Conservation (phyloP, 1,140 invertebrate genomes). For the Meloidogyne exigua region DNA sequence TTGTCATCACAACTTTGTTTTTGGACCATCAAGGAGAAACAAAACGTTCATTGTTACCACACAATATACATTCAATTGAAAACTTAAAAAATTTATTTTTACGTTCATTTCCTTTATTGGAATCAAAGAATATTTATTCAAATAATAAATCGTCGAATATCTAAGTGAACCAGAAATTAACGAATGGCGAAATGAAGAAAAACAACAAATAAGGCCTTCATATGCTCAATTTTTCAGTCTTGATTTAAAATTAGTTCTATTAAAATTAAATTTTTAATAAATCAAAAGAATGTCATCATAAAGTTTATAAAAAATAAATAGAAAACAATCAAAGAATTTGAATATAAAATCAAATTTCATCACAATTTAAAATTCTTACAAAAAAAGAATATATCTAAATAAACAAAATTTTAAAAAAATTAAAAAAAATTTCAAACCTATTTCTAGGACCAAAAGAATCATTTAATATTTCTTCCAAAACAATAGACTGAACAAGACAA, state of each 20-base stretch:
- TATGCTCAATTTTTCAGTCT: too few relatives aligned
- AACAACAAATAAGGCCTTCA: neutral
- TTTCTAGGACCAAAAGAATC: neutral
- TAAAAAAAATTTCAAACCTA: neutral
- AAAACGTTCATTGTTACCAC: slow-evolving; percentile 88
- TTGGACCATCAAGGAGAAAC: slow-evolving; percentile 93
- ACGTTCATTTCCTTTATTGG: slow-evolving; percentile 87
- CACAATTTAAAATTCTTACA: too few relatives aligned
- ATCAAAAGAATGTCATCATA: too few relatives aligned
- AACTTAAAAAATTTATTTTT: slow-evolving; percentile 95
- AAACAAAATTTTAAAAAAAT: neutral
- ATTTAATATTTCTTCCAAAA: neutral
- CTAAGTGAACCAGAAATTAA: slow-evolving; percentile 54
- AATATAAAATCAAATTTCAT: too few relatives aligned
- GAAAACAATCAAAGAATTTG: too few relatives aligned
- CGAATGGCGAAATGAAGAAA: slow-evolving; percentile 2
- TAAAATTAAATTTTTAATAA: too few relatives aligned
- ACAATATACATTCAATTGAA: slow-evolving; percentile 94
- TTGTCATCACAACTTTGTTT: slow-evolving; percentile 72
- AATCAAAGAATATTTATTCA: slow-evolving; percentile 91
- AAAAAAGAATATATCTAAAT: neutral
- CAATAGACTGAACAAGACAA: neutral
- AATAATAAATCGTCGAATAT: slow-evolving; percentile 68
- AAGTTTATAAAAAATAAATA: too few relatives aligned
- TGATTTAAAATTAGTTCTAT: too few relatives aligned